A percentile compares a stretch with the other conserved stretches of the same genome.
These are phyloP conservation scores for Eutrigla gurnardus DNA, from an alignment of 2,797 vertebrate genomes.

Conservation along the genomic window DNA sequence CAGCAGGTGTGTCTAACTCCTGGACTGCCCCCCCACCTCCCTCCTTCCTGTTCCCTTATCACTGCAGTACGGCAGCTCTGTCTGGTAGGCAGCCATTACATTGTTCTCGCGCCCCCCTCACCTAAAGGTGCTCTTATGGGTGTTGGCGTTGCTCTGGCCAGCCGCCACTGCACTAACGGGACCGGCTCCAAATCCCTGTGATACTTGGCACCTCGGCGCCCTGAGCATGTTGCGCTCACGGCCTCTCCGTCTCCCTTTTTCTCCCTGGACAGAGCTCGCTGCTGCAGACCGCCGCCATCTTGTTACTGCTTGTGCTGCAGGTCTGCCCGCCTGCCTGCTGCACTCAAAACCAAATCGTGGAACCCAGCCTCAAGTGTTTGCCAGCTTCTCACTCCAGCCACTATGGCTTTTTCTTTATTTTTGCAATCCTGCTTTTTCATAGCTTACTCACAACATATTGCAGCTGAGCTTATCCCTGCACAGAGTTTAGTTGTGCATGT, in stretches of 20 bases:
- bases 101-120: constrained; percentile 74
- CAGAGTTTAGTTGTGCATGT: background rate
- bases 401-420: constrained; percentile 45
- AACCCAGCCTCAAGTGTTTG: constrained; percentile 57
- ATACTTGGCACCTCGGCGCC: constrained; percentile 74
- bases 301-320: constrained; percentile 68
- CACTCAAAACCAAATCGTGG: constrained; percentile 61
- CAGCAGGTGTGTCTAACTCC: constrained; percentile 78
- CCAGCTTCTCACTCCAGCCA: constrained; percentile 45
- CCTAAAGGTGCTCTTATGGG: constrained; percentile 66
- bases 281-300: constrained; percentile 80
- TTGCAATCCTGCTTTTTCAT: constrained; percentile 36
- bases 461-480: constrained; percentile 54
- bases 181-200: constrained; percentile 68
- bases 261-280: constrained; percentile 68
- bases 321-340: constrained; percentile 63
- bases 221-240: constrained; percentile 50
- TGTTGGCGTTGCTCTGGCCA: constrained; percentile 58
- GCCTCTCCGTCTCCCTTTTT: constrained; percentile 52
- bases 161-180: constrained; percentile 49
- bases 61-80: constrained; percentile 78
- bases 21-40: constrained; percentile 33
- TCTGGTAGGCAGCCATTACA: constrained; percentile 80
- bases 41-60: constrained; percentile 75
- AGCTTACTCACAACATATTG: constrained; percentile 46